A percentile compares a stretch with the other conserved stretches of the same genome.
phyloP scores from a whole-genome alignment of 2,113 vertebrate species.

The Periophthalmus modestus region DNA sequence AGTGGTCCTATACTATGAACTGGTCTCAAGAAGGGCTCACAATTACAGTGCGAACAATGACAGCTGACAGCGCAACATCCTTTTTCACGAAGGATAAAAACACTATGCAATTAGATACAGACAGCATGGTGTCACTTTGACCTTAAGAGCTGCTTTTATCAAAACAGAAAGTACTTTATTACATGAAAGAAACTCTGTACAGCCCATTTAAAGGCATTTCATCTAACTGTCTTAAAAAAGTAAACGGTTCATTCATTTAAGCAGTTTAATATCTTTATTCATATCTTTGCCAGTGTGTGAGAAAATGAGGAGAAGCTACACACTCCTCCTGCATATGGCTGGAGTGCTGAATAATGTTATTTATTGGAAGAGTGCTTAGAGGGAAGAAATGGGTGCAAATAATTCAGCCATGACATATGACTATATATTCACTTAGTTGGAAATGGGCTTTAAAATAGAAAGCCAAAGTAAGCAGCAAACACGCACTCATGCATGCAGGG shows the following conservation, averaged over 20 bases:
- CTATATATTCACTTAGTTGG: not conserved
- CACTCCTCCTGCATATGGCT: not conserved
- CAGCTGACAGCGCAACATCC: no score
- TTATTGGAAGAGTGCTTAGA: conserved; percentile 3
- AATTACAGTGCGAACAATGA: no score
- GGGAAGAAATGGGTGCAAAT: not conserved
- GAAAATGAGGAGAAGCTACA: not conserved
- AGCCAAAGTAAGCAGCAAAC: not conserved
- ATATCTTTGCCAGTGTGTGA: not conserved
- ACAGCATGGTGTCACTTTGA: no score
- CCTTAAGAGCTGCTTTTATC: no score
- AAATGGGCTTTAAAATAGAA: conserved; percentile 3
- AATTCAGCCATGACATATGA: conserved; percentile 3
- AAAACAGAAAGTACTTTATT: no score
- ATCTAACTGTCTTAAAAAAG: no score
- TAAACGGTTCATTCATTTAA: no score
- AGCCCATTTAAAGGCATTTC: no score
- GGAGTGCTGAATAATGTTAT: conserved; percentile 7
- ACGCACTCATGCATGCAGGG: not conserved
- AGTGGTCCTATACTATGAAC: not conserved
- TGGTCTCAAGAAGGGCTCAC: not conserved
- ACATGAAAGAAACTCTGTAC: no score
- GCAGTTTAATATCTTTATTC: no score
- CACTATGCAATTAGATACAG: no score
- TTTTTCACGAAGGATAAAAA: no score